Base-by-base conservation (phyloP, 2,888 invertebrate genomes). In the Furcula furcula region DNA sequence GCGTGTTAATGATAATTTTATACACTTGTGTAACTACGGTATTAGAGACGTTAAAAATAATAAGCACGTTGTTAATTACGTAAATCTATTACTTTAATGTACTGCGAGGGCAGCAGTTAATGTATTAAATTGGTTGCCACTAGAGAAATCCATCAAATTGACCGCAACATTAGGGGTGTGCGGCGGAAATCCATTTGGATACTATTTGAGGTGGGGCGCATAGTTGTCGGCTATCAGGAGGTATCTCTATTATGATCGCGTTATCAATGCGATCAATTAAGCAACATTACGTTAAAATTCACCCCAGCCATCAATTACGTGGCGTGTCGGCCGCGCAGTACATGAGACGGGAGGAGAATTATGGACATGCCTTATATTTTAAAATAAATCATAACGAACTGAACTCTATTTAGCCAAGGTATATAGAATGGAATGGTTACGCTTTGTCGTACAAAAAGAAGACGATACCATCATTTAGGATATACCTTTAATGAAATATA, bases 261-360 rank as follows among this genome's bases (percentile, higher is more conserved):
- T 74, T 81, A 80, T 81, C 76, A 72, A 71, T 68, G 67, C 69
- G 70, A 84, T 82, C 80, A 85, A 82, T 86, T 86, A 83, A 76
- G 73, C 64, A 65, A 62, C 71, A 77, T 84, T 83, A 81, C 69
- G 75, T 75, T 78, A 76, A 83, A 86, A 80, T 74, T 78, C 72
- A 76, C 76, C 76, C 71, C 65, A 65, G 67, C 74, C 74, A 71
- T 81, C 78, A 80, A 80, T 82, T 80, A 77, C 67, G 61, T 46
- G 59, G 61, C 67, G 65, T 56, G 56, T 65, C 57, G 57, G 58
- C 56, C 51, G 55, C 59, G 52, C 63, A 7, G 54, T 46, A 61
- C 41, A 40, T 36, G 11, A n/a, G n/a, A 33, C 55, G 64, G 32
- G 36, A 50, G 58, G 56, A 53, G 30, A 39, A 68, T 27, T 32